Evolutionary conservation across 2,113 vertebrate genomes (phyloP).

Genomic region (human (Homo sapiens)): GRCh38 chr2:54740001-54740500

Average conservation of each 20-base stretch:
- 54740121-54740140: not conserved
- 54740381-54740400: not conserved
- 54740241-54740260: not conserved
- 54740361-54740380: not conserved
- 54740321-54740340: not conserved
- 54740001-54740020: not conserved
- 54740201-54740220: not conserved
- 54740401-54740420: not conserved
- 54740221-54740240: not conserved
- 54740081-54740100: slow-evolving; percentile 8
- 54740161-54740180: not conserved
- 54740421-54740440: not conserved
- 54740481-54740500: not conserved
- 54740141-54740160: not conserved
- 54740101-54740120: not conserved
- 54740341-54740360: not conserved
- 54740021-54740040: not conserved
- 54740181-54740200: not conserved
- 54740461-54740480: slow-evolving; percentile 4
- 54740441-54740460: not conserved
- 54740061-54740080: not conserved
- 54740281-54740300: slow-evolving; percentile 1
- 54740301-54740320: not conserved
- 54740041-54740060: slow-evolving; percentile 7
- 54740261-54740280: not conserved